These are phyloP conservation scores for Euwallacea similis DNA, from an alignment of 1,140 invertebrate genomes.

Conservation along the genomic window DNA sequence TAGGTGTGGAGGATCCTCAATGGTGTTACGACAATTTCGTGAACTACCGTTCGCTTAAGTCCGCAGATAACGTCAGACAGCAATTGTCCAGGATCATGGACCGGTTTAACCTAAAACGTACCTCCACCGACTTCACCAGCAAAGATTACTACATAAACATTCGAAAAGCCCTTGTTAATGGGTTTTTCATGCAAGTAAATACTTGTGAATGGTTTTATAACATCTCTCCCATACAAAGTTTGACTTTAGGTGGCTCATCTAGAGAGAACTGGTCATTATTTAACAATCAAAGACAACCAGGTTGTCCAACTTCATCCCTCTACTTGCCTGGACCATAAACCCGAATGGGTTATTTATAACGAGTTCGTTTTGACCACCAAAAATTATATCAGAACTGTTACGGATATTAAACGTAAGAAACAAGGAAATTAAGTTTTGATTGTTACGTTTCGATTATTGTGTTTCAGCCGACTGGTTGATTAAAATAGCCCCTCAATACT, in stretches of 20 bases:
- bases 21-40: conserved; percentile 99
- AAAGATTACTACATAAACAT: conserved; percentile 99
- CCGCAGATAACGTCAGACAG: conserved; percentile 68
- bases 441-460: conserved; percentile 33
- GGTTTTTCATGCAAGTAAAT: conserved; percentile 98
- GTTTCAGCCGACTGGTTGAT: conserved; percentile 89
- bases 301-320: conserved; percentile 98
- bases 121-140: conserved; percentile 97
- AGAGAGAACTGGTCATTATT: conserved; percentile 93
- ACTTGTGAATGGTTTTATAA: background rate
- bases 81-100: conserved; percentile 70
- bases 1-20: conserved; percentile 83
- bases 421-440: background rate
- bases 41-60: conserved; percentile 97
- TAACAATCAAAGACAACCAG: conserved; percentile 99
- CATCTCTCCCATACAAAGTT: too few species aligned
- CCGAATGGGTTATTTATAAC: conserved; percentile 99
- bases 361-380: conserved; percentile 99
- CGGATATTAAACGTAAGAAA: conserved; percentile 94
- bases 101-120: conserved; percentile 88
- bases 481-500: conserved; percentile 95
- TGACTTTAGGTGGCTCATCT: conserved; percentile 82
- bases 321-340: conserved; percentile 98
- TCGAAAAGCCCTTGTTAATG: conserved; percentile 94
- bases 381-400: conserved; percentile 98